These are phyloP conservation scores for Cephus spinipes DNA, from an alignment of 2,888 invertebrate species.

Conservation along the genomic window DNA sequence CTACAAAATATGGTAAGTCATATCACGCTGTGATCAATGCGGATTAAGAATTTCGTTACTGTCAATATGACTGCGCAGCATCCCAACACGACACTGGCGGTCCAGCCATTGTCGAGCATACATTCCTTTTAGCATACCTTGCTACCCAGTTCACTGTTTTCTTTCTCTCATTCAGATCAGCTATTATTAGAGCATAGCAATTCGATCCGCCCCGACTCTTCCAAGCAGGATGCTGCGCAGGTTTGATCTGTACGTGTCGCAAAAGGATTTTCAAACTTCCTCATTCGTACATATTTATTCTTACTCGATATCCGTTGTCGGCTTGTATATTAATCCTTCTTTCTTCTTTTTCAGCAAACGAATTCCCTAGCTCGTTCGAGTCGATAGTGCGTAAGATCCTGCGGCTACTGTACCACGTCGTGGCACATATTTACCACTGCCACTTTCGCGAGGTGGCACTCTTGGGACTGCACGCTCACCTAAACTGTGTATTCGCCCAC, in stretches of 20 bases:
- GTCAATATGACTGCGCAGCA: neutral
- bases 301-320: neutral
- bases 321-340: neutral
- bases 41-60: neutral
- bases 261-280: neutral
- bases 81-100: neutral
- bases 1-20: constrained; percentile 94
- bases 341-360: constrained; percentile 76
- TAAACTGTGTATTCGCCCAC: constrained; percentile 97
- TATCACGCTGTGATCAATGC: neutral
- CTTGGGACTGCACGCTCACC: constrained; percentile 94
- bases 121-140: neutral
- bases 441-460: constrained; percentile 96
- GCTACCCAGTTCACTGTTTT: neutral
- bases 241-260: neutral
- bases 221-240: neutral
- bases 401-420: constrained; percentile 96
- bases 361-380: constrained; percentile 95
- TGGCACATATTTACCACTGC: constrained; percentile 97
- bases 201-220: neutral
- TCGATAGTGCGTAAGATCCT: constrained; percentile 95
- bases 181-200: neutral
- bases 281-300: neutral
- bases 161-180: neutral
- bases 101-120: neutral